Conservation (phyloP, 2,888 invertebrate genomes). For the Biston betularia region DNA sequence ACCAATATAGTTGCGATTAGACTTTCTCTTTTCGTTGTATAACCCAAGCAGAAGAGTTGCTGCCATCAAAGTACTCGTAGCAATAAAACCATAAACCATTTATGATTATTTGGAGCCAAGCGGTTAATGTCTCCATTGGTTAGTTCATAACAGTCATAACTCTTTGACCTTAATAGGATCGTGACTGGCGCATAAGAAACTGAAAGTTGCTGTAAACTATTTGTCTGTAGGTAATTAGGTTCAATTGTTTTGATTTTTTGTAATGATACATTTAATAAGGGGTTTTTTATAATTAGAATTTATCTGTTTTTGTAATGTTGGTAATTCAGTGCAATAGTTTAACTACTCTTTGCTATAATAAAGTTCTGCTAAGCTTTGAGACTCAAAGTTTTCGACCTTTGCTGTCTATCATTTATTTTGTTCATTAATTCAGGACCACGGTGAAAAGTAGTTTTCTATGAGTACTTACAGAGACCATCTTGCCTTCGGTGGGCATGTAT, state of each 20-base stretch:
- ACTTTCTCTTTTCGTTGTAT: conserved; percentile 23
- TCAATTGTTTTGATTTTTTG: conserved; percentile 5
- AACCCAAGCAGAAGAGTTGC: conserved; percentile 16
- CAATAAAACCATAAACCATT: conserved; percentile 30
- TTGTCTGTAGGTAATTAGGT: conserved; percentile 10
- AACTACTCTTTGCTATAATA: too few species aligned
- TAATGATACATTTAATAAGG: conserved; percentile 1
- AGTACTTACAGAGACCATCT: conserved; percentile 96
- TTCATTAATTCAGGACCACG: not conserved
- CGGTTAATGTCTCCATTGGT: conserved; percentile 37
- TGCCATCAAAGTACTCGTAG: conserved; percentile 26
- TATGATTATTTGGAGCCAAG: conserved; percentile 31
- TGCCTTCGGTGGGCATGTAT: conserved; percentile 99
- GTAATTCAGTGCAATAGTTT: too few species aligned
- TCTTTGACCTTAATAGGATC: conserved; percentile 44
- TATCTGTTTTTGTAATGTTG: too few species aligned
- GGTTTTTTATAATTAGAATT: too few species aligned
- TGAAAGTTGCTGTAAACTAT: conserved; percentile 22
- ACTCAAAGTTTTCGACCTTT: too few species aligned
- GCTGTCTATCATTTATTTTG: too few species aligned
- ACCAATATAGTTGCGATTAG: not conserved
- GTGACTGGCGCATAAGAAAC: conserved; percentile 45
- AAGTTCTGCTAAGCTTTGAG: too few species aligned
- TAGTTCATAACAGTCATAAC: conserved; percentile 39
- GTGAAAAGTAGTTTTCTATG: not conserved